Evolutionary conservation across 2,888 invertebrate genomes (phyloP), one percentile per base, ranked within the genome.

Genomic region (Ischnus inquisitorius): DNA sequence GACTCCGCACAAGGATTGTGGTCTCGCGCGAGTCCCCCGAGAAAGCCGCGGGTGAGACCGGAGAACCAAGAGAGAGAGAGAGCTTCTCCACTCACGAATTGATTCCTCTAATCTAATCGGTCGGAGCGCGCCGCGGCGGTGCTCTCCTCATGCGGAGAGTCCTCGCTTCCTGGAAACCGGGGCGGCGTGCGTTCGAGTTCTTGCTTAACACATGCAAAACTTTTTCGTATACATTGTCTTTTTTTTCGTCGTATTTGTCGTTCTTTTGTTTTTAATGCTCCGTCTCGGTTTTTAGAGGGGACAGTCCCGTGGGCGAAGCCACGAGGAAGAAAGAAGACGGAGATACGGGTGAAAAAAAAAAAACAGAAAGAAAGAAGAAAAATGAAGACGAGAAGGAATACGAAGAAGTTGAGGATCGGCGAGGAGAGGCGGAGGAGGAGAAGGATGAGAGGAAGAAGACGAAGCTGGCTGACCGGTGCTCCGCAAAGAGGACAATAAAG

Each of bases 121-220:
- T 76, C 69, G 85, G 71, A 78, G 85, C 57, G 78, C 86, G 86
- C 78, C 83, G 83, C 85, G 85, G 84, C 85, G 86, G 78, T 85
- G 86, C 68, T 77, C 87, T 87, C 68, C 75, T 79, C 71, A 69
- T 43, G 43, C 76, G 76, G 76, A 76, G 82, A 10, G 71, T 57
- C 72, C 88, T 88, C 81, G 84, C 90, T 91, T 92, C 92, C 92
- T 89, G 92, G 92, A 91, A 92, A 91, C 89, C 90, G 87, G 89
- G 89, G 88, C 88, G 89, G 87, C 87, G 88, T 88, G 83, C 86
- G 84, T 87, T 86, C 87, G 83, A 39, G 34, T 79, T 79, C 88
- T 82, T 67, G 22, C 67, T 39, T 62, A 79, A 80, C 72, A 74
- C 74, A 81, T 54, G 62, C 77, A 57, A 68, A 43, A 74, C 65